phyloP scores from a whole-genome alignment of 2,797 vertebrate genomes.

The Poecilia gillii region DNA sequence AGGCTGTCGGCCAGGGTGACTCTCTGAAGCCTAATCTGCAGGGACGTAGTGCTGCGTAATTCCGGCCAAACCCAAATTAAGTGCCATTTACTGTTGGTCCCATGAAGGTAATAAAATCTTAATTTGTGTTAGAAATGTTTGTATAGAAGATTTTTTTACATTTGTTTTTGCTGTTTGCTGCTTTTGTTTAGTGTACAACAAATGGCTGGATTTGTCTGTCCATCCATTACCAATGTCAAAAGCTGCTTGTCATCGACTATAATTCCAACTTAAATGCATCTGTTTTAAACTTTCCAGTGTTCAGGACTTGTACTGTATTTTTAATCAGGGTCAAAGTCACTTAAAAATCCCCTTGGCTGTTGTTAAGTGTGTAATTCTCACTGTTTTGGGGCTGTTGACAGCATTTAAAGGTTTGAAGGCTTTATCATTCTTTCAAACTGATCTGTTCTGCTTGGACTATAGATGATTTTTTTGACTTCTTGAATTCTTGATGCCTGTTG shows the following conservation, averaged over 20 bases:
- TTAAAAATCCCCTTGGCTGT: not conserved
- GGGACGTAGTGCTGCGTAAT: conserved; percentile 58
- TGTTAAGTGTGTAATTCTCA: not conserved
- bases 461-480: not conserved
- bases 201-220: not conserved
- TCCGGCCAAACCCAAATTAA: conserved; percentile 49
- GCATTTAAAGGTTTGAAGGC: not conserved
- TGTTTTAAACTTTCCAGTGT: not conserved
- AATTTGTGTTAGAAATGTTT: conserved; percentile 19
- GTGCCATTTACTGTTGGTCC: conserved; percentile 46
- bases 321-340: not conserved
- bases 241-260: not conserved
- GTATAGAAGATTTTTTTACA: not conserved
- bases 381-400: not conserved
- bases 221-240: not conserved
- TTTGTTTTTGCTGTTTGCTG: not conserved
- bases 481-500: not conserved
- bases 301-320: not conserved
- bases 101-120: conserved; percentile 34
- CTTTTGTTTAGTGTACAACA: not conserved
- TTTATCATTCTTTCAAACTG: not conserved
- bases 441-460: not conserved
- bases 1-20: conserved; percentile 56
- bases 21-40: conserved; percentile 71
- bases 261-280: not conserved